Conservation (phyloP, 2,797 vertebrate genomes). For the Anguilla pacifica region DNA sequence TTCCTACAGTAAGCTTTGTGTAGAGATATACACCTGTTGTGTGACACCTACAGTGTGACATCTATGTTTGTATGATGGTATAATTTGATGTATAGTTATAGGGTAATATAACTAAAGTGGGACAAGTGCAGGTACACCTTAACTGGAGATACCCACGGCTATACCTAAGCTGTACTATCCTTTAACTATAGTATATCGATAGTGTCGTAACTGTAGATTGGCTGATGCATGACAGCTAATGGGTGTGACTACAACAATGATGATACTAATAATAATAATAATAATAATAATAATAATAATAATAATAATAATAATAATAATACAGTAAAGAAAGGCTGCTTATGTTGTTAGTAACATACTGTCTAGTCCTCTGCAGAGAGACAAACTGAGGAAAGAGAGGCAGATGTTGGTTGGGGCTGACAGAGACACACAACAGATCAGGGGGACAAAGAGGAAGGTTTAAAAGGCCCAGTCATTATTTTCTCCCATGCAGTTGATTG, state of each 20-base stretch:
- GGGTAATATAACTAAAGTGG: slow-evolving; percentile 11
- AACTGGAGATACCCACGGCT: slow-evolving; percentile 13
- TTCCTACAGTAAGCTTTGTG: slow-evolving; percentile 12
- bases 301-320: slow-evolving; percentile 11
- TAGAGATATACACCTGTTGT: neutral
- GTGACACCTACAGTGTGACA: slow-evolving; percentile 18
- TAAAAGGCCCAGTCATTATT: slow-evolving; percentile 61
- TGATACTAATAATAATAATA: slow-evolving; percentile 14
- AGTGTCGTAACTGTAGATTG: slow-evolving; percentile 8
- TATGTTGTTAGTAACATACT: neutral
- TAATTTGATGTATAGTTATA: slow-evolving; percentile 2
- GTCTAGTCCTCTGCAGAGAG: slow-evolving; percentile 1
- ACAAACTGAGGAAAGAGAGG: slow-evolving; percentile 6
- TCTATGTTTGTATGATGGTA: slow-evolving; percentile 23
- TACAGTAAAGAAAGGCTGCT: neutral
- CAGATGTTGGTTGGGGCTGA: neutral
- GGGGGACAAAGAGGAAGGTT: slow-evolving; percentile 51
- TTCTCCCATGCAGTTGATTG: slow-evolving; percentile 59
- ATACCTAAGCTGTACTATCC: slow-evolving; percentile 26
- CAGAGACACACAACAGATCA: slow-evolving; percentile 35
- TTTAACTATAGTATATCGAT: slow-evolving; percentile 24
- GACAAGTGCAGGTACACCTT: slow-evolving; percentile 18
- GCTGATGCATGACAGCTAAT: slow-evolving; percentile 16
- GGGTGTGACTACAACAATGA: slow-evolving; percentile 18
- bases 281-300: slow-evolving; percentile 22